These are phyloP conservation scores for Amia ocellicauda DNA, from an alignment of 2,113 vertebrate species.

Conservation along the genomic window DNA sequence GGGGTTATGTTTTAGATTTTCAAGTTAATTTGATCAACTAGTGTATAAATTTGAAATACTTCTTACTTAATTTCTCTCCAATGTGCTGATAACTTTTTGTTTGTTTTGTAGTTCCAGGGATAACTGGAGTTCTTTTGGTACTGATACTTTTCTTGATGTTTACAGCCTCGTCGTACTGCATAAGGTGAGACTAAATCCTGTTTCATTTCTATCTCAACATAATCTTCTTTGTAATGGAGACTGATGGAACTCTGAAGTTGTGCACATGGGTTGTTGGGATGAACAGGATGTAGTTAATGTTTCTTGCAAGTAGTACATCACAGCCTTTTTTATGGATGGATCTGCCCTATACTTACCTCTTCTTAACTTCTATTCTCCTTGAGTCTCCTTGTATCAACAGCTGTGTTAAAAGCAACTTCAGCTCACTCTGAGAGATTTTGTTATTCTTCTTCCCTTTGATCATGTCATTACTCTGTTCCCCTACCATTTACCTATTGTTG, in stretches of 20 bases:
- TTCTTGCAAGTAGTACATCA: neutral
- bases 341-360: slow-evolving; percentile 3
- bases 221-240: too few species aligned
- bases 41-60: too few species aligned
- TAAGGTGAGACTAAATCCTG: slow-evolving; percentile 68
- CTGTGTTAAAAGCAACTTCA: too few species aligned
- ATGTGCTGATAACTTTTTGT: slow-evolving; percentile 2
- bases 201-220: too few species aligned
- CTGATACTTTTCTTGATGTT: slow-evolving; percentile 91
- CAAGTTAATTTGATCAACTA: too few species aligned
- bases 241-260: too few species aligned
- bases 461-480: too few species aligned
- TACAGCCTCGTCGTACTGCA: slow-evolving; percentile 84
- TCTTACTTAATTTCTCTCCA: slow-evolving; percentile 11
- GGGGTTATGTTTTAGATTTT: too few species aligned
- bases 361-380: neutral
- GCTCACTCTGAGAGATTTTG: too few species aligned
- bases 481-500: too few species aligned
- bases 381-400: neutral
- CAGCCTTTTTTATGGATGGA: neutral
- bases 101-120: slow-evolving; percentile 78
- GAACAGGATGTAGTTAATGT: neutral
- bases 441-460: too few species aligned
- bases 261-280: neutral
- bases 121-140: slow-evolving; percentile 89